phyloP scores from a whole-genome alignment of 2,888 invertebrate species.

The Dolichopus griseipennis region DNA sequence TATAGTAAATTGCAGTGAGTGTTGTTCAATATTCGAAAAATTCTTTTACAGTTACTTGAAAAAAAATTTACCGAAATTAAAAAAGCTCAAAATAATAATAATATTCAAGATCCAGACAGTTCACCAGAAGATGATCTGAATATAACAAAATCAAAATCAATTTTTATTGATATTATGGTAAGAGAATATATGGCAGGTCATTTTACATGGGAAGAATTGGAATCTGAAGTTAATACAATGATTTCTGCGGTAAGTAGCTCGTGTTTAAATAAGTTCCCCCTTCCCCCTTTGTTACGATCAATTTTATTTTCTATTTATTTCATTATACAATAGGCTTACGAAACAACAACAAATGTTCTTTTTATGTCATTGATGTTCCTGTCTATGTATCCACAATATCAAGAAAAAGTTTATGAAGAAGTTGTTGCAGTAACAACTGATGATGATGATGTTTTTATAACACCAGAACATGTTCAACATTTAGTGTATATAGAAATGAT shows the following conservation, averaged over 20 bases:
- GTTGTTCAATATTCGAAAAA: no score
- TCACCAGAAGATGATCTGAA: constrained; percentile 13
- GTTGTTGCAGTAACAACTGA: constrained; percentile 10
- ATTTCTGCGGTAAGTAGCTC: constrained; percentile 29
- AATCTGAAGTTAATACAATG: constrained; percentile 35
- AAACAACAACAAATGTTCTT: constrained; percentile 11
- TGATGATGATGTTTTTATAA: constrained; percentile 7
- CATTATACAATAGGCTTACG: not conserved
- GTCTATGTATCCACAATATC: constrained; percentile 19
- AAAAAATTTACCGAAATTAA: not conserved
- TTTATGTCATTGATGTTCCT: constrained; percentile 5
- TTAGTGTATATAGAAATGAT: constrained; percentile 13
- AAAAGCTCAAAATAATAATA: not conserved
- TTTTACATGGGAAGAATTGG: constrained; percentile 33
- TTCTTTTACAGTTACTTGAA: constrained; percentile 5
- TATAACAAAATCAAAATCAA: constrained; percentile 21
- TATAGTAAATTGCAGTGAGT: no score
- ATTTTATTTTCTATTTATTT: not conserved
- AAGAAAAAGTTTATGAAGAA: constrained; percentile 18
- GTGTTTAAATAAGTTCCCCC: no score
- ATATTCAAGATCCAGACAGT: not conserved
- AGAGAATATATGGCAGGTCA: constrained; percentile 30
- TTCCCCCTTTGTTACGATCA: no score
- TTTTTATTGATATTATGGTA: constrained; percentile 31
- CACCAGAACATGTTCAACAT: constrained; percentile 11